phyloP scores from a whole-genome alignment of 2,797 vertebrate genomes.

The Pteropus rufus region DNA sequence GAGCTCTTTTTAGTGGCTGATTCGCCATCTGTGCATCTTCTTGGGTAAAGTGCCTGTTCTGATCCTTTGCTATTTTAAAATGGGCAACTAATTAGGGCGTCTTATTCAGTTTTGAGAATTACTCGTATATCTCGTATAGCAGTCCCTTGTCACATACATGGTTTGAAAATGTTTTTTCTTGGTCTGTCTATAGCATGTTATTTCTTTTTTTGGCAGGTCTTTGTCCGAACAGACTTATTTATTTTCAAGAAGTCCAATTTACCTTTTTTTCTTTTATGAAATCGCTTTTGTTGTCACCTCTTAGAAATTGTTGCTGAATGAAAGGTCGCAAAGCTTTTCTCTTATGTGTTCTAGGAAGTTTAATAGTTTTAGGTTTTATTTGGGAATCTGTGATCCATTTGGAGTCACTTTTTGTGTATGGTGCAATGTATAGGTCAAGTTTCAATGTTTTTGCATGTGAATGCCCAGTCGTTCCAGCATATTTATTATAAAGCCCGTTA shows the following conservation, averaged over 20 bases:
- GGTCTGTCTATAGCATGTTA: rapidly evolving
- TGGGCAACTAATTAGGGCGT: neutral
- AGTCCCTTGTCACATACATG: neutral
- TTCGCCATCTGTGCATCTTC: neutral
- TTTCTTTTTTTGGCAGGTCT: neutral
- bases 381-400: rapidly evolving
- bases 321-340: neutral
- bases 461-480: neutral
- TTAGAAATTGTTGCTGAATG: neutral
- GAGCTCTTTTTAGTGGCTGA: neutral
- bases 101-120: neutral
- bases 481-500: neutral
- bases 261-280: neutral
- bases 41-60: neutral
- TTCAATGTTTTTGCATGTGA: neutral
- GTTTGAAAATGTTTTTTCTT: neutral
- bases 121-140: neutral
- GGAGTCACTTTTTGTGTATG: neutral
- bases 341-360: neutral
- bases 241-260: neutral
- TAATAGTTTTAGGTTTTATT: neutral
- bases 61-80: neutral
- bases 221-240: neutral
- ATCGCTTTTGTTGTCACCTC: neutral
- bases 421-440: neutral